Evolutionary conservation across 2,888 invertebrate species (phyloP).

Genomic region (Amphipyra berbera): DNA sequence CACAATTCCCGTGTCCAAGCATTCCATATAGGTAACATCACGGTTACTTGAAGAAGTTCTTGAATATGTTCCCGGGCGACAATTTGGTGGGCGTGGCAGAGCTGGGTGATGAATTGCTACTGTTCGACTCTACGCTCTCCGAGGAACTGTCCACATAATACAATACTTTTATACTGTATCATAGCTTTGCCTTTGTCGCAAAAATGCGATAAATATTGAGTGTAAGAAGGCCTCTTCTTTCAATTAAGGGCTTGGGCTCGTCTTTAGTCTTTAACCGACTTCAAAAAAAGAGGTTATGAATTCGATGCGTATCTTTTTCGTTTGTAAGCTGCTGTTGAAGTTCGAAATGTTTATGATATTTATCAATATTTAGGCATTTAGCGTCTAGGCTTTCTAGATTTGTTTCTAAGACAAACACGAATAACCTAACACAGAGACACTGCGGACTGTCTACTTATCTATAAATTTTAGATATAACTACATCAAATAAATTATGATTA

Average conservation of each 20-base stretch:
- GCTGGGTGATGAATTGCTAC: conserved; percentile 84
- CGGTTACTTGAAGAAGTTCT: conserved; percentile 98
- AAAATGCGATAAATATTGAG: not conserved
- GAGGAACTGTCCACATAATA: conserved; percentile 68
- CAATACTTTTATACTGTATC: conserved; percentile 33
- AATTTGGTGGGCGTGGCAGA: conserved; percentile 92
- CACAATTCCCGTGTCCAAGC: conserved; percentile 69
- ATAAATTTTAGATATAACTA: not conserved
- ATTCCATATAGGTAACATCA: conserved; percentile 65
- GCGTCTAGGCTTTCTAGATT: not conserved
- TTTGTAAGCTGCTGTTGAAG: too few relatives aligned
- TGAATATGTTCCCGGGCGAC: conserved; percentile 97
- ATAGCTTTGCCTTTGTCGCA: conserved; percentile 17
- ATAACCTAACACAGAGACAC: conserved; percentile 20
- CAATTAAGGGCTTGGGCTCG: too few relatives aligned
- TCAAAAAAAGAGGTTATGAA: too few relatives aligned
- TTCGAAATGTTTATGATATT: too few relatives aligned
- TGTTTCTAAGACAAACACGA: conserved; percentile 21
- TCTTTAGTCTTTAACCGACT: too few relatives aligned
- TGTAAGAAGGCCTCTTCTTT: not conserved
- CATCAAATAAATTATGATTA: not conserved
- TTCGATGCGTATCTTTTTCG: too few relatives aligned
- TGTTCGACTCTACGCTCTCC: conserved; percentile 84
- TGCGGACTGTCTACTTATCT: conserved; percentile 7
- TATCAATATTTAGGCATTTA: not conserved